Evolutionary conservation across 92 coral and sea anemone species (phyloP), one percentile per base, ranked within the genome.

Genomic region (Phenganax subtilis): DNA sequence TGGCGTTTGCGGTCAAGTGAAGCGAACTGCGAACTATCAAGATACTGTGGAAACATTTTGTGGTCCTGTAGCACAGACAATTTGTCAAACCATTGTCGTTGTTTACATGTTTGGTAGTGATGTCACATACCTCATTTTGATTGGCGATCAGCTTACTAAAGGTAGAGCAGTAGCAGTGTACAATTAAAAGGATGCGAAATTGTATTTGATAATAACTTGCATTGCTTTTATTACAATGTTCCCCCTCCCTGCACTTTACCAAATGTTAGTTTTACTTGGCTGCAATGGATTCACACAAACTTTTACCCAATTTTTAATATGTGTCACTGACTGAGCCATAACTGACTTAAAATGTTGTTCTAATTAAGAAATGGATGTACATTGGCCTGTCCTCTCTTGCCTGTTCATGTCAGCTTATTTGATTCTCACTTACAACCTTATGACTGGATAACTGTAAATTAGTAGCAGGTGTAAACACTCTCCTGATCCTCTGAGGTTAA

Each of bases 91-190:
- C 52, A 20, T 90, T 27, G 89, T 93, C 6, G 64, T 90, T 86
- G 54, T 91, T 30, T 93, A 93, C 55, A 93, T 93, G 98, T 86
- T 89, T 86, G 98, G 98, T 12, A 89, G 97, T 16, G 85, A 87
- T 47, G 81, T 91, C 55, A 93, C 97, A 28, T 93, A 89, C 75
- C 85, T 93, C 75, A 92, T 93, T 69, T 85, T 93, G 58, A 93
- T 93, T 76, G 98, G 97, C 53, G 98, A 93, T 77, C 98, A 93
- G 72, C 85, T 93, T 55, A 87, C 90, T 55, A 88, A 88, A 85
- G 98, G 98, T 91, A 37, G 10, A 59, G 2, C 15, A 12, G 65
- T 12, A 59, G 65, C 25, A 12, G 25, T 59, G 25, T 20, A 59
- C 25, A 14, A 7, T 59, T 0, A 14, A 37, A 37, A 37, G 47